A percentile compares a stretch with the other conserved stretches of the same genome.
phyloP scores from a whole-genome alignment of 2,113 vertebrate species.

The Protobothrops mucrosquamatus region DNA sequence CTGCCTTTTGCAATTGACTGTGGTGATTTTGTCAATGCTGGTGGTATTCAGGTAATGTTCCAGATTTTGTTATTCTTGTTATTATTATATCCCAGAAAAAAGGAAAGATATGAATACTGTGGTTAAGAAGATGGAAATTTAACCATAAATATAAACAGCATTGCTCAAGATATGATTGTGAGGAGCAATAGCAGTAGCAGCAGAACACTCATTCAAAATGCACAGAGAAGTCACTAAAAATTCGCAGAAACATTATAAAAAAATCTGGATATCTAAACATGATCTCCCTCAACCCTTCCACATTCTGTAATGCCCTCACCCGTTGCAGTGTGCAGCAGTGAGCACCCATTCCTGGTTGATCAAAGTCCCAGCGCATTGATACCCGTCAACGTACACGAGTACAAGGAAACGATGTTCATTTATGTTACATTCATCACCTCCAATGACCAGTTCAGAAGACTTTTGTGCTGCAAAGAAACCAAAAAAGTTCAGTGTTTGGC shows the following conservation, averaged over 20 bases:
- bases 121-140: not conserved
- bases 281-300: not conserved
- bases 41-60: not conserved
- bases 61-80: not conserved
- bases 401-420: not conserved
- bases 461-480: not conserved
- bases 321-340: slow-evolving; percentile 6
- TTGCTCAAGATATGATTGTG: not conserved
- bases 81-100: not conserved
- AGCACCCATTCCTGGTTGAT: not conserved
- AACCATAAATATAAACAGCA: not conserved
- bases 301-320: not conserved
- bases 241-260: not conserved
- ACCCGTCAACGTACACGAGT: not conserved
- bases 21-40: not conserved
- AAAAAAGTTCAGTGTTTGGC: not conserved
- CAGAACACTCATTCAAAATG: not conserved
- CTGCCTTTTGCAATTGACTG: not conserved
- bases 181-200: not conserved
- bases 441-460: not conserved
- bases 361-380: not conserved
- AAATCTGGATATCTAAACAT: not conserved
- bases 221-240: not conserved
- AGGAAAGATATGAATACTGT: not conserved
- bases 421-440: not conserved